Evolutionary conservation across 2,888 invertebrate species (phyloP), one percentile per base, ranked within the genome.

Genomic region (Rotaria socialis): DNA sequence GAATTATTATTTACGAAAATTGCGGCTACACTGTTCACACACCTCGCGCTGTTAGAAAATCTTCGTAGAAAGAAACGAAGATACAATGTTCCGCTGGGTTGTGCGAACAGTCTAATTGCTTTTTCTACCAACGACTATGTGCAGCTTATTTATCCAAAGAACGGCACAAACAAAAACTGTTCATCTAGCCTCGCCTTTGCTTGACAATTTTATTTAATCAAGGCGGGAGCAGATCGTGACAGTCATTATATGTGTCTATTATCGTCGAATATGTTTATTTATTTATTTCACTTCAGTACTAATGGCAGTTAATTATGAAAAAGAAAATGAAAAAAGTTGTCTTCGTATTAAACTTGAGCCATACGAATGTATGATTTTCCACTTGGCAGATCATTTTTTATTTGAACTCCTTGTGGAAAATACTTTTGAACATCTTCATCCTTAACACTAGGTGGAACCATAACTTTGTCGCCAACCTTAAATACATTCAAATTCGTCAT

Each of bases 361-460:
- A 56, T 85, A 47, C 86, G 55, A 14, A 86, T 50, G 58, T 86
- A 86, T 14, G 47, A 56, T 74, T 86, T 86, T 2, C 85, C 74
- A 60, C 85, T 85, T 16, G 86, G 86, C 27, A 86, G 75, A 47
- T 86, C 85, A 19, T 43, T 85, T 47, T 43, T 80, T 7, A 86
- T 47, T 85, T 55, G 19, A 94, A 93, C 22, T 94, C 94, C 85
- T 87, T 93, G 92, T 0, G 95, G 95, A 90, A 96, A 96, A 58
- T 94, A 90, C 86, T 92, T 92, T 43, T 92, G 91, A 8, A 94
- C 93, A 89, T 96, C 94, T 35, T 94, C 94, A 10, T 93, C 93
- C 1, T 94, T 92, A 0, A 97, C 92, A 1, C 93, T 93, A 1
- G 97, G 97, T 88, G 95, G 92, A 55, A 98, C 94, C 96, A 97